A percentile compares a stretch with the other conserved stretches of the same genome.
phyloP scores from a whole-genome alignment of 2,113 vertebrate genomes.

The Amblyopsis rosae region DNA sequence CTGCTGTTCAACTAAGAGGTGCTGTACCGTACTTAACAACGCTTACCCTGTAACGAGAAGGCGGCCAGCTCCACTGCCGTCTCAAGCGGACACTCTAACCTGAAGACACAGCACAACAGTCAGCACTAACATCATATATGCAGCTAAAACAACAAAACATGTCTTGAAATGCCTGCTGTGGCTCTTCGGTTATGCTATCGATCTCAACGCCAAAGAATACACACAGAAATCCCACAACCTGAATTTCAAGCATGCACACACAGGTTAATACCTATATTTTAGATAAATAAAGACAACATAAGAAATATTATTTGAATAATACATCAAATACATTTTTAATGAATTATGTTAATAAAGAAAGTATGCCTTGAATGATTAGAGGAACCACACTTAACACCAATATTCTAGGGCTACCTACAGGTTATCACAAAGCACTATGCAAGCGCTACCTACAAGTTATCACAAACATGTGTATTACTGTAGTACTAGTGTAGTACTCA shows the following conservation, averaged over 20 bases:
- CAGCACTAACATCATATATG: neutral
- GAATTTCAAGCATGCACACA: too few relatives aligned
- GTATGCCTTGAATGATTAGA: neutral
- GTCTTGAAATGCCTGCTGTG: too few relatives aligned
- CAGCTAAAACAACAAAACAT: too few relatives aligned
- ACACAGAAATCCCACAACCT: too few relatives aligned
- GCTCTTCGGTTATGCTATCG: too few relatives aligned
- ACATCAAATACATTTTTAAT: too few relatives aligned
- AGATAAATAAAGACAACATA: too few relatives aligned
- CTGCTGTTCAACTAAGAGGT: neutral
- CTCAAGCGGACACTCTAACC: constrained; percentile 93
- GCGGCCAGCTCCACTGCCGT: constrained; percentile 90
- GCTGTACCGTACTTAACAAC: neutral
- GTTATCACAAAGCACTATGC: neutral
- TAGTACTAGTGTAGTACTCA: neutral
- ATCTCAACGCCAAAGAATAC: too few relatives aligned
- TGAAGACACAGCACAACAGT: constrained; percentile 53
- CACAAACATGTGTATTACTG: neutral
- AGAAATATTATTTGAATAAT: too few relatives aligned
- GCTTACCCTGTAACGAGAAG: constrained; percentile 92
- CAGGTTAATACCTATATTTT: too few relatives aligned
- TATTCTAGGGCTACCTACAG: too few relatives aligned
- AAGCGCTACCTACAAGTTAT: neutral
- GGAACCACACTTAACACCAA: neutral
- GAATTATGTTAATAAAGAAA: neutral